These are phyloP conservation scores for Caenorhabditis doughertyi DNA, from an alignment of 2,888 invertebrate genomes.

Conservation along the genomic window DNA sequence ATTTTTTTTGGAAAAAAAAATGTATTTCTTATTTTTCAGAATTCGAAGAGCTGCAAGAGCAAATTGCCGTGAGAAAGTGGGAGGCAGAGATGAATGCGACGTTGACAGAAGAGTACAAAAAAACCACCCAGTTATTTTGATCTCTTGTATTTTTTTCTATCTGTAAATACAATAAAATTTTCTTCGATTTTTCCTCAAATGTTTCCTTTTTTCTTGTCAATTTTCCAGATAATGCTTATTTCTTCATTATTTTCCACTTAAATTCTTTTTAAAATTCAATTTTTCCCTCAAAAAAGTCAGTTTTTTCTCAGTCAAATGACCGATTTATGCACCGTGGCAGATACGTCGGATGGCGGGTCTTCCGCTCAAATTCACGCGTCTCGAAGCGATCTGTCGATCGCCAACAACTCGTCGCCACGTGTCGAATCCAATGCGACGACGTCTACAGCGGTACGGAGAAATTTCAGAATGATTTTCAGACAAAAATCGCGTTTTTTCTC, in stretches of 20 bases:
- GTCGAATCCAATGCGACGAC: slow-evolving; percentile 60
- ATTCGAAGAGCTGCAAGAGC: background rate
- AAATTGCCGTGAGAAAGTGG: too few relatives aligned
- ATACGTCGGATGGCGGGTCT: slow-evolving; percentile 15
- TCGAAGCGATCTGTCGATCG: slow-evolving; percentile 50
- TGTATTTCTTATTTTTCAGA: too few relatives aligned
- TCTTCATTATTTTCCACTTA: background rate
- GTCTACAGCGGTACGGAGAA: slow-evolving; percentile 49
- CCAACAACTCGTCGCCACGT: slow-evolving; percentile 52
- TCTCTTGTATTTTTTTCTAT: background rate
- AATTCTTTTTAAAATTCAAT: background rate
- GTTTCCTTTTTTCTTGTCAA: background rate
- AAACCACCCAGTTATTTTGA: background rate
- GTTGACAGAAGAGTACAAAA: background rate
- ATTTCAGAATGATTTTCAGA: background rate
- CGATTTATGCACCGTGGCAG: background rate
- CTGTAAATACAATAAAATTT: background rate
- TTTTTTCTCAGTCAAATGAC: slow-evolving; percentile 12
- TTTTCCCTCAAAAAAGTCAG: background rate
- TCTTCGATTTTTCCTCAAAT: background rate
- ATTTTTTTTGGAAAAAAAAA: too few relatives aligned
- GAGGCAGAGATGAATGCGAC: background rate
- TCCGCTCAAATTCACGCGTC: slow-evolving; percentile 45
- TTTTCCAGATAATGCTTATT: slow-evolving; percentile 4
- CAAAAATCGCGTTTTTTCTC: background rate